phyloP scores from a whole-genome alignment of 1,140 invertebrate genomes.

The Apis dorsata region DNA sequence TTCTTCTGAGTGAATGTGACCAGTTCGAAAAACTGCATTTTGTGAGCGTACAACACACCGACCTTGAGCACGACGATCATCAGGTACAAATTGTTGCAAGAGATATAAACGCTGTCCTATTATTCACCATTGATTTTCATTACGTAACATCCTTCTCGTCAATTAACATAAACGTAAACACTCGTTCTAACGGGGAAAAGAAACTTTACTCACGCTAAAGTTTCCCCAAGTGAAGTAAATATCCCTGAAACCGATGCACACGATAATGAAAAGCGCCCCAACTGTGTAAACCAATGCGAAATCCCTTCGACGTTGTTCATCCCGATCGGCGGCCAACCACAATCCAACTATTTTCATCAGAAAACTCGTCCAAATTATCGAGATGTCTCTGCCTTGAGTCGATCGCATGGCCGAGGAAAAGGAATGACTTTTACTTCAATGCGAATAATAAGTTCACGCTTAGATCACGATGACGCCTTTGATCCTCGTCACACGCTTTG shows the following conservation, averaged over 20 bases:
- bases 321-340: conserved; percentile 38
- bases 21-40: conserved; percentile 37
- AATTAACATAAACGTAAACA: too few relatives aligned
- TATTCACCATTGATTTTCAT: too few relatives aligned
- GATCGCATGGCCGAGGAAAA: background rate
- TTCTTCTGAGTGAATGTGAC: conserved; percentile 46
- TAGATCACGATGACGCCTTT: background rate
- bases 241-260: conserved; percentile 15
- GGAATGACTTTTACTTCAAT: background rate
- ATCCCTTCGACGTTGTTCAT: background rate
- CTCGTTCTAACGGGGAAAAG: too few relatives aligned
- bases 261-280: background rate
- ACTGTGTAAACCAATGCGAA: conserved; percentile 18
- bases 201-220: conserved; percentile 48
- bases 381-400: background rate
- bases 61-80: conserved; percentile 51
- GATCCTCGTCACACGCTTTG: background rate
- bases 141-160: too few relatives aligned
- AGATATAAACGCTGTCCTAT: conserved; percentile 42
- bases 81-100: conserved; percentile 47
- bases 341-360: conserved; percentile 53
- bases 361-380: conserved; percentile 38
- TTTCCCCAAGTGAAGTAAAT: conserved; percentile 41
- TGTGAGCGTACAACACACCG: conserved; percentile 17
- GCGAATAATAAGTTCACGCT: too few relatives aligned